phyloP scores from a whole-genome alignment of 2,888 invertebrate species.

The Nomada ruficornis region DNA sequence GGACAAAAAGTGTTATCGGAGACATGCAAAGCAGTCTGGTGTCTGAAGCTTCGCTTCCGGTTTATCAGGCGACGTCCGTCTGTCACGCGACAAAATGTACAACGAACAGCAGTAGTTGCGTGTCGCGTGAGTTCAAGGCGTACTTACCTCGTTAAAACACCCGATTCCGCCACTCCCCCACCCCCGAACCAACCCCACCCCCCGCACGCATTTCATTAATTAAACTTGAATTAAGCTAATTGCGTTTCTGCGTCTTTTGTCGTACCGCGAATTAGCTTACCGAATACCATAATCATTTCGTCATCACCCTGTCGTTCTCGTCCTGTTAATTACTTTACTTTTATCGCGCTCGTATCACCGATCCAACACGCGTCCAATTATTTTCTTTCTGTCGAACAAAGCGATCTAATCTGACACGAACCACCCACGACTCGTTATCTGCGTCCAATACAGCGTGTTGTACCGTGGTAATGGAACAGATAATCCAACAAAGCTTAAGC shows the following conservation, averaged over 20 bases:
- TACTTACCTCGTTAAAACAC: conserved; percentile 73
- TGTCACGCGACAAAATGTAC: conserved; percentile 76
- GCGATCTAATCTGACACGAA: conserved; percentile 36
- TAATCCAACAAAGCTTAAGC: conserved; percentile 25
- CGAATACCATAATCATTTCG: conserved; percentile 45
- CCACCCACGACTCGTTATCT: conserved; percentile 18
- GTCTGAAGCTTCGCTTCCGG: conserved; percentile 68
- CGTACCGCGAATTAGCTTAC: conserved; percentile 8
- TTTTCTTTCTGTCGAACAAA: conserved; percentile 38
- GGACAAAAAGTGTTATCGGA: conserved; percentile 78
- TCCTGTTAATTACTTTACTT: conserved; percentile 62
- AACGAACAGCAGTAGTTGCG: conserved; percentile 55
- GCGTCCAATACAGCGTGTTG: conserved; percentile 4
- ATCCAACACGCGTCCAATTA: conserved; percentile 33
- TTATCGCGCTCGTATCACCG: conserved; percentile 51
- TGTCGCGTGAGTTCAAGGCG: conserved; percentile 76
- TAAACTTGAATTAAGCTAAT: conserved; percentile 78
- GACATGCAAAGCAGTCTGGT: conserved; percentile 75
- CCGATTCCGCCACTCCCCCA: conserved; percentile 58
- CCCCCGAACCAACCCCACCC: not conserved
- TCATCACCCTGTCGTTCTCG: conserved; percentile 38
- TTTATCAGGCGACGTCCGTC: conserved; percentile 67
- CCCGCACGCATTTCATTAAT: conserved; percentile 78
- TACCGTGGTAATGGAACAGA: not conserved
- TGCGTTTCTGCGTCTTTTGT: conserved; percentile 56